Conservation (phyloP, 2,113 vertebrate species). For the Shinisaurus crocodilurus region DNA sequence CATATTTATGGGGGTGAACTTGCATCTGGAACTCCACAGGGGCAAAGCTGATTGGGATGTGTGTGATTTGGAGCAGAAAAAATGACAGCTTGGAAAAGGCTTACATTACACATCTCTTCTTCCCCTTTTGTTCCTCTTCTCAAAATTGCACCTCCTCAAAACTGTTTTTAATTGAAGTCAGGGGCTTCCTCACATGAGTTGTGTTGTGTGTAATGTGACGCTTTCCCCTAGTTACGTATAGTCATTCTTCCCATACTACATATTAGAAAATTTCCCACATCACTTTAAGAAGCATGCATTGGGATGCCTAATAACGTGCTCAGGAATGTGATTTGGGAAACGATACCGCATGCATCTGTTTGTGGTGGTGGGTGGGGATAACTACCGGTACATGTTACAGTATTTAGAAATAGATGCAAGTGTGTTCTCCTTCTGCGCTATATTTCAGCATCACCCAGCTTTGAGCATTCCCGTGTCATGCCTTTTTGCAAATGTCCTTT, state of each 20-base stretch:
- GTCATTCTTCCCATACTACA: not conserved
- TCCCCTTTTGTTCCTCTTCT: not conserved
- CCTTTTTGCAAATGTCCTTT: not conserved
- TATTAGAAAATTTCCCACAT: not conserved
- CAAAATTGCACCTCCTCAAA: not conserved
- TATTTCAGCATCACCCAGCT: not conserved
- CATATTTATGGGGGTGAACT: not conserved
- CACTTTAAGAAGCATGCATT: too few relatives aligned
- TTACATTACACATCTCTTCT: not conserved
- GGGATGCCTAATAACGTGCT: not conserved
- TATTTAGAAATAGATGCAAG: not conserved
- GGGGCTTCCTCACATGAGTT: not conserved
- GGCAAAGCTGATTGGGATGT: not conserved
- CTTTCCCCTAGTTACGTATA: not conserved
- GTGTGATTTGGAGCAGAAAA: not conserved
- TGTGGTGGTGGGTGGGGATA: not conserved
- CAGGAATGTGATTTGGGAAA: not conserved
- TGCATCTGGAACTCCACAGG: not conserved
- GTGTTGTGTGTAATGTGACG: not conserved
- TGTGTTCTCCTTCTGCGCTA: not conserved
- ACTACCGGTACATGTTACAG: not conserved
- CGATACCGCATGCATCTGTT: not conserved
- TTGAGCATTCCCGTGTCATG: not conserved
- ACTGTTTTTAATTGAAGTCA: not conserved
- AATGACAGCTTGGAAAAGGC: not conserved